Evolutionary conservation across 2,888 invertebrate genomes (phyloP).

Genomic region (Scaptodrosophila latifasciaeformis): DNA sequence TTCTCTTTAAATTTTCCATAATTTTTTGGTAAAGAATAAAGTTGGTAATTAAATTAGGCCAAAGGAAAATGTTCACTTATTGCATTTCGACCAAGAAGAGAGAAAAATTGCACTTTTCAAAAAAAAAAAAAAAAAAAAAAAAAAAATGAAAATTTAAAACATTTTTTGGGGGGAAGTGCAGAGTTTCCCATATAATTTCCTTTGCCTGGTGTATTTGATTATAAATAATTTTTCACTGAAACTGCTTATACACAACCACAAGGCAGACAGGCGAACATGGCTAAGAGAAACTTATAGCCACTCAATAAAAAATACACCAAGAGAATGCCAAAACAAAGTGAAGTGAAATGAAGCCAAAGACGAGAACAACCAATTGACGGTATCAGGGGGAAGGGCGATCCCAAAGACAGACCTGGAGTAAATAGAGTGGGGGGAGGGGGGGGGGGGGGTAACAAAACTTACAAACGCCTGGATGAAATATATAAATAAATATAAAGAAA

Average conservation of each 20-base stretch:
- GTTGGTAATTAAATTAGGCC: too few species aligned
- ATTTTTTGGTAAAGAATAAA: too few species aligned
- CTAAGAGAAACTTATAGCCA: slow-evolving; percentile 48
- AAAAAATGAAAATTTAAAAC: slow-evolving; percentile 50
- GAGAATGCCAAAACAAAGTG: slow-evolving; percentile 17
- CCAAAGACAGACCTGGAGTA: background rate
- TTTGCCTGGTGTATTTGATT: slow-evolving; percentile 30
- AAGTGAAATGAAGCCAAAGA: slow-evolving; percentile 5
- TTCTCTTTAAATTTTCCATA: too few species aligned
- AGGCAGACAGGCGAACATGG: slow-evolving; percentile 35
- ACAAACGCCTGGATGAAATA: slow-evolving; percentile 47
- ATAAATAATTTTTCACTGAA: slow-evolving; percentile 14
- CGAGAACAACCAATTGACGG: slow-evolving; percentile 36
- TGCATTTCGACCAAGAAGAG: too few species aligned
- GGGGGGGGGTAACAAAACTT: slow-evolving; percentile 11
- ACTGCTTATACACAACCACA: slow-evolving; percentile 17
- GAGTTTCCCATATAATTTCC: slow-evolving; percentile 60
- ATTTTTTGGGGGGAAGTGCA: too few species aligned
- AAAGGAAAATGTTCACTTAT: too few species aligned
- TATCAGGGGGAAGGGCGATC: slow-evolving; percentile 7
- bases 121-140: slow-evolving; percentile 14
- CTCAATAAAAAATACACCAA: slow-evolving; percentile 43
- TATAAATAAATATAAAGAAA: slow-evolving; percentile 59
- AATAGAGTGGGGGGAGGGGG: background rate
- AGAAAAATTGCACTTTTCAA: slow-evolving; percentile 34